Evolutionary conservation across 1,140 invertebrate genomes (phyloP), one percentile per base, ranked within the genome.

Genomic region (Lepidurus arcticus): DNA sequence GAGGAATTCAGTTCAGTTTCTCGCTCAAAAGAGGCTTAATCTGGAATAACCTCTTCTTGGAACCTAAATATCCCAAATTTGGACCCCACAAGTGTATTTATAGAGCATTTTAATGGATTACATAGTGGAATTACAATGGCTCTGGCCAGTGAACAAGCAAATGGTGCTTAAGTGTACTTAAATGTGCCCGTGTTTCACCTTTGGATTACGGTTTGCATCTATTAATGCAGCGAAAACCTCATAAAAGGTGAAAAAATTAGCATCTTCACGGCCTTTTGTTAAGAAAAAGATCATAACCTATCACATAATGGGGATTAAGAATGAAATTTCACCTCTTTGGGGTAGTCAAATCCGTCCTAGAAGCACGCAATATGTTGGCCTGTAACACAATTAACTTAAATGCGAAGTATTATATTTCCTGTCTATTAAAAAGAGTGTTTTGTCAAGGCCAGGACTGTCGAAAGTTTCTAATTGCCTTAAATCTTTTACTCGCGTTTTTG

Each of bases 1-100:
- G 16, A 13, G 53, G 53, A 65, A 65, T 65, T 65, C 53, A 65
- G 53, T 65, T 65, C 53, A 65, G 53, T 65, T 65, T 65, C 53
- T n/a, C 53, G 53, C 53, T 65, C 21, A 13, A 13, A n/a, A 65
- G 21, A 65, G 53, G 53, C 16, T 65, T 21, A 9, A 16, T 65
- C 21, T 65, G 13, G 53, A 65, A 21, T 13, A 65, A 65, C 21
- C 13, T 65, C 53, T 65, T 5, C 9, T 65, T 16, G 21, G 16
- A 65, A 16, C 53, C 8, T 21, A 16, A 16, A 21, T 21, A 5
- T n/a, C 9, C 21, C 16, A 7, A 16, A 65, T n/a, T 7, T 7
- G 53, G 21, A n/a, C 21, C 16, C 21, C 53, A 65, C 53, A 16
- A n/a, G 53, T 65, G 53, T 7, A 7, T 65, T 9, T 13, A 65